phyloP scores from a whole-genome alignment of 2,888 invertebrate species.

The Megamerina dolium region DNA sequence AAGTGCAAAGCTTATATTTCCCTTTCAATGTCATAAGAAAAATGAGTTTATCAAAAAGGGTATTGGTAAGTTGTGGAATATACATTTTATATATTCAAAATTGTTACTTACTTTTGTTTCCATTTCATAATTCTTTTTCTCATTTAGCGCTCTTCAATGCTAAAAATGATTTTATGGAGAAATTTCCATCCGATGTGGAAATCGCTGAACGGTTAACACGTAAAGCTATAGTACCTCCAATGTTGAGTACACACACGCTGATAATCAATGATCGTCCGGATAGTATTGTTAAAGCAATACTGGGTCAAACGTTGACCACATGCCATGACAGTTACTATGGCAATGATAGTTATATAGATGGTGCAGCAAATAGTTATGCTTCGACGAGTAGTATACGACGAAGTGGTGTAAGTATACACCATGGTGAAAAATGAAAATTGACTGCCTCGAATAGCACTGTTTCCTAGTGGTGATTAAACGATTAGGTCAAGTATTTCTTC shows the following conservation, averaged over 20 bases:
- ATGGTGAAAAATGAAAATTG: no score
- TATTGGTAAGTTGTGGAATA: slow-evolving; percentile 56
- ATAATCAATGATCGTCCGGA: slow-evolving; percentile 30
- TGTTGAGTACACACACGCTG: slow-evolving; percentile 14
- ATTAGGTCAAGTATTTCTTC: no score
- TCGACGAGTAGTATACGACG: slow-evolving; percentile 23
- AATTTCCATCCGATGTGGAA: slow-evolving; percentile 71
- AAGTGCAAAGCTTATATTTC: slow-evolving; percentile 64
- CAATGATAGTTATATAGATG: slow-evolving; percentile 18
- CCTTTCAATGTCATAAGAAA: slow-evolving; percentile 72
- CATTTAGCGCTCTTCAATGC: slow-evolving; percentile 29
- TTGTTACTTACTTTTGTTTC: not conserved
- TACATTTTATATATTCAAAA: no score
- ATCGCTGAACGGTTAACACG: slow-evolving; percentile 67
- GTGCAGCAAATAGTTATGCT: slow-evolving; percentile 5
- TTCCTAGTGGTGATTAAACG: no score
- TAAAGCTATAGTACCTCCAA: slow-evolving; percentile 35
- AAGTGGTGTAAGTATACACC: slow-evolving; percentile 21
- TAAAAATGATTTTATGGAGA: slow-evolving; percentile 66
- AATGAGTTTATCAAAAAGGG: slow-evolving; percentile 77
- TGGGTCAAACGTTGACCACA: slow-evolving; percentile 26
- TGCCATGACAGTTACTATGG: slow-evolving; percentile 17
- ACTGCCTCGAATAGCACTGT: no score
- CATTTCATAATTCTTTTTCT: not conserved
- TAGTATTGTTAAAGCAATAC: slow-evolving; percentile 33